Evolutionary conservation across 2,888 invertebrate genomes (phyloP).

Genomic region (Heteropelma amictum): DNA sequence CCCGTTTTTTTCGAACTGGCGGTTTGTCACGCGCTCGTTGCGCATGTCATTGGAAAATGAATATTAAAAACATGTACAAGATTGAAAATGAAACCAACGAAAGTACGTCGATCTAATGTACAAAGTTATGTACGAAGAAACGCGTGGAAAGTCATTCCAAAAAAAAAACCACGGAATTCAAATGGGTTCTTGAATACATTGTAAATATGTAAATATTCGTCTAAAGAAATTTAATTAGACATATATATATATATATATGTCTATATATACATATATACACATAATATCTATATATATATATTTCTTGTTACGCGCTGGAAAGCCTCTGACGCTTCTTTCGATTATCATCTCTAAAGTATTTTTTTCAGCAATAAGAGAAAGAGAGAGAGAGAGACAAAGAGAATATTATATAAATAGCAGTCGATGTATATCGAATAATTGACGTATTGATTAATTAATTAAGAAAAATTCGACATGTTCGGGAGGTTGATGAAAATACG

Average conservation of each 20-base stretch:
- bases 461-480: slow-evolving; percentile 10
- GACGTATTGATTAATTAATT: no score
- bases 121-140: slow-evolving; percentile 17
- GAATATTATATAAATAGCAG: slow-evolving; percentile 1
- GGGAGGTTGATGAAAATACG: slow-evolving; percentile 5
- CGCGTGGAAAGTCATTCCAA: slow-evolving; percentile 13
- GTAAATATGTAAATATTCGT: slow-evolving; percentile 58
- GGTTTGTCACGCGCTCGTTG: no score
- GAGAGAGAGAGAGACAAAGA: not conserved
- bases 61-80: not conserved
- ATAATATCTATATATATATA: slow-evolving; percentile 4
- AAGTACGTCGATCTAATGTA: slow-evolving; percentile 9
- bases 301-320: slow-evolving; percentile 43
- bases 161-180: slow-evolving; percentile 7
- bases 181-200: slow-evolving; percentile 41
- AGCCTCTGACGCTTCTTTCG: slow-evolving; percentile 35
- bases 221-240: slow-evolving; percentile 15
- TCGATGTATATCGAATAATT: no score
- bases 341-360: slow-evolving; percentile 6
- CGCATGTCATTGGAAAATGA: no score
- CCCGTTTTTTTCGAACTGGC: no score
- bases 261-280: not conserved
- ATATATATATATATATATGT: slow-evolving; percentile 7
- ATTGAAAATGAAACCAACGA: slow-evolving; percentile 18
- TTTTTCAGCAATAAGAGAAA: slow-evolving; percentile 13